Evolutionary conservation across 2,113 vertebrate species (phyloP), one percentile per base, ranked within the genome.

Genomic region (Notothenia coriiceps): DNA sequence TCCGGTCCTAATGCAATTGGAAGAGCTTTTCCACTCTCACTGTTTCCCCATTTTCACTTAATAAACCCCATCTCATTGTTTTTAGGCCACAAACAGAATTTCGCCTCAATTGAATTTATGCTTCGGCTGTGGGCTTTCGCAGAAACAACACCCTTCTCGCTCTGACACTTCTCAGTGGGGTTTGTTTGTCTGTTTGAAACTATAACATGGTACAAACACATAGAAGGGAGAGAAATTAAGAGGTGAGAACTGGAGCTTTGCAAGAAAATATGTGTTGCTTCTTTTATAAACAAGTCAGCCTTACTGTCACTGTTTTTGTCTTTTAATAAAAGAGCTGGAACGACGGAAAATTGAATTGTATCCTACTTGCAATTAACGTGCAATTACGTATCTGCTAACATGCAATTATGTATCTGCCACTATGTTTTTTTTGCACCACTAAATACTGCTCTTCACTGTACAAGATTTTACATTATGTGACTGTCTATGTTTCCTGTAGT

Each of bases 1-100:
- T 93, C 89, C 88, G 79, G 80, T 84, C 82, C 80, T 95, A 94
- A 95, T 94, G 92, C 81, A 83, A 95, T 95, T 88, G 80, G 47
- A 63, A 79, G 66, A 80, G 89, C 88, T 88, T 92, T 88, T 84
- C 82, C 86, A 79, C 87, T 90, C 90, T 91, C 88, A 78, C 80
- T 80, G 86, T 91, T 91, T 91, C 86, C 88, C 89, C 86, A 89
- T 91, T 93, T 91, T 92, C 87, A 91, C 92, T 94, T 93, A 90
- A 94, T 94, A 94, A 93, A 88, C 55, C 49, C 84, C 49, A 73
- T 92, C 90, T 94, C 86, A 86, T 93, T 94, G 93, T 92, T 93
- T 91, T 88, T 84, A 67, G 86, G 83, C 73, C 66, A 49, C 86
- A 93, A 91, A 95, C 92, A 87, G 77, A 89, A 92, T 93, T 92